A percentile compares a stretch with the other conserved stretches of the same genome.
phyloP scores from a whole-genome alignment of 92 coral and sea anemone genomes.

The Hydrozoanthus gracilis region DNA sequence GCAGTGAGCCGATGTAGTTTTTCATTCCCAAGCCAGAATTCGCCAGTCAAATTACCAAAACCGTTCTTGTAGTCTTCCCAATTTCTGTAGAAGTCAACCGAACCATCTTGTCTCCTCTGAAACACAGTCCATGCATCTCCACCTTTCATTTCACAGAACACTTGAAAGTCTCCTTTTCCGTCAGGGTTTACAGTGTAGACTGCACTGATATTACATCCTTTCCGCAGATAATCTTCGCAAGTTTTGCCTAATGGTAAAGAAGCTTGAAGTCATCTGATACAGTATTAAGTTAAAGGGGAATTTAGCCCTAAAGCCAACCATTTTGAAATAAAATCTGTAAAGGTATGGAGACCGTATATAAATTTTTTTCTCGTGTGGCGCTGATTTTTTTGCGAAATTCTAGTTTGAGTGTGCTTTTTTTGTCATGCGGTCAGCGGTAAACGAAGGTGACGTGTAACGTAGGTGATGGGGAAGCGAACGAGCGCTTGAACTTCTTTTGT shows the following conservation, averaged over 20 bases:
- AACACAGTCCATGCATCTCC: constrained; percentile 32
- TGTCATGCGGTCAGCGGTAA: no score
- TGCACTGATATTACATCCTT: constrained; percentile 28
- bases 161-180: neutral
- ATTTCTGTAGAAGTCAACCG: constrained; percentile 23
- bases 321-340: no score
- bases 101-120: constrained; percentile 32
- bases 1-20: constrained; percentile 28
- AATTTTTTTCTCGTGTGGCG: no score
- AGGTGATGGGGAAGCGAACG: no score
- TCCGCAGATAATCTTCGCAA: constrained; percentile 24
- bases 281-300: no score
- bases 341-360: no score
- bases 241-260: constrained; percentile 2
- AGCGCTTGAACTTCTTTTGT: no score
- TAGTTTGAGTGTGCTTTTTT: no score
- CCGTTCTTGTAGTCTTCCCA: constrained; percentile 33
- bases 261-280: neutral
- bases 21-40: constrained; percentile 40
- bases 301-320: no score
- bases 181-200: constrained; percentile 24
- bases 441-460: no score
- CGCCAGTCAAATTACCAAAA: constrained; percentile 25
- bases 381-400: no score
- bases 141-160: constrained; percentile 34